These are phyloP conservation scores for Lipophrys pholis DNA, from an alignment of 2,113 vertebrate genomes.

Conservation along the genomic window DNA sequence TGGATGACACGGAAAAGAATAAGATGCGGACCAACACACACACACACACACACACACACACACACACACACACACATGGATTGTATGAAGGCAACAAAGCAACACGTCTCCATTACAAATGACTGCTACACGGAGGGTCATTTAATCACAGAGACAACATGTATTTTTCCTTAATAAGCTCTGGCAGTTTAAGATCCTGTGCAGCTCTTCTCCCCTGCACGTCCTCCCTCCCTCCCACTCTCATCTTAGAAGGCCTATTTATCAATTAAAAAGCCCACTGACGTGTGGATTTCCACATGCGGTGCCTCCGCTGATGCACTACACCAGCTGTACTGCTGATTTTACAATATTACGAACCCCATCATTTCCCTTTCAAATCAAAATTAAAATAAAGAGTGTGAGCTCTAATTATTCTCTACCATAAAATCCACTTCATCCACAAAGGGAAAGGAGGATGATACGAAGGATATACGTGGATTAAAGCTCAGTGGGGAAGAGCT, in stretches of 20 bases:
- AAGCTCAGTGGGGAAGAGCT: background rate
- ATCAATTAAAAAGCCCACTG: background rate
- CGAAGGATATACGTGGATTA: background rate
- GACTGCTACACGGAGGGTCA: conserved; percentile 23
- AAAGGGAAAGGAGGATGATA: background rate
- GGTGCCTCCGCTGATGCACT: background rate
- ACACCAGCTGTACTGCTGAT: background rate
- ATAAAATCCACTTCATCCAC: background rate
- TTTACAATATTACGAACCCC: background rate
- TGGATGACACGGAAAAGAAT: conserved; percentile 52
- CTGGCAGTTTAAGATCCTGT: conserved; percentile 26
- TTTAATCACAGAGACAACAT: conserved; percentile 43
- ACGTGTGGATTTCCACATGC: conserved; percentile 11
- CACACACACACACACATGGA: conserved; percentile 9
- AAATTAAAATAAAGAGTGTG: background rate
- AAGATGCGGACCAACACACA: conserved; percentile 12
- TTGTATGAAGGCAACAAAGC: conserved; percentile 50
- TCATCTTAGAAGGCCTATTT: conserved; percentile 5
- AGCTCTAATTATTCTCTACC: conserved; percentile 10
- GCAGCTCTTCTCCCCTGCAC: background rate
- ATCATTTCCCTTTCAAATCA: background rate
- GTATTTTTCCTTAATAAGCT: conserved; percentile 37
- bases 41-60: background rate
- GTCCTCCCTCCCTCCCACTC: background rate
- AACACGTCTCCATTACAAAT: conserved; percentile 31